Base-by-base conservation (phyloP, 2,888 invertebrate species). In the Ophion ventricosus region DNA sequence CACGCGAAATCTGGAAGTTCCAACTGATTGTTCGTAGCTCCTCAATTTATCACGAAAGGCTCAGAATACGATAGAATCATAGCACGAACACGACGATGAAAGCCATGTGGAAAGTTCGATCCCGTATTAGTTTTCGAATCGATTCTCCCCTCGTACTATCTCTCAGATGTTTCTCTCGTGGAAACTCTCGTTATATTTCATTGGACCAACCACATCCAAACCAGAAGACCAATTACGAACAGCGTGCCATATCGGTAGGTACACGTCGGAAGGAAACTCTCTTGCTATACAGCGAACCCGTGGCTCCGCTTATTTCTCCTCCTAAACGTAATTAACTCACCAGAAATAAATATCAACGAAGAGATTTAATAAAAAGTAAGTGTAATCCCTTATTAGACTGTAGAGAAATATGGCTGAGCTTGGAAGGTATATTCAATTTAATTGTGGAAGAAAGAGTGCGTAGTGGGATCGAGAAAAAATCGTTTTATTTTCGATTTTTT, bases 111-210 rank as follows among this genome's bases (percentile, higher is more conserved):
- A 66, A 78, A 78, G 49, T 67, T 63, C 54, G 67, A 40, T 54
- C 59, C 77, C 63, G 78, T 73, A 82, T 82, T 67, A 78, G 82
- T 59, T 78, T 67, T 69, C 14, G 54, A 69, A 73, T 78, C 82
- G 78, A 82, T 82, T 73, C 63, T 26, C 56, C 29, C 26, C 35
- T 67, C 70, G 70, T 14, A 35, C 57, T 64, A 57, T 63, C 49
- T 35, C 70, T n/a, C 8, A 11, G n/a, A 43, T 29, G n/a, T 61
- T 35, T 29, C 75, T 70, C 26, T 81, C 69, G 26, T 59, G n/a
- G 25, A n/a, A 56, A 20, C 57, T 35, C 70, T 81, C 81, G 76
- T 82, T 82, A 74, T 78, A 56, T 40, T 43, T 10, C 29, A 10
- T 61, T 54, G 73, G 66, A 57, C 17, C 2, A 14, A 14, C 59